phyloP scores from a whole-genome alignment of 2,797 vertebrate genomes.

The Sebastiscus tertius region DNA sequence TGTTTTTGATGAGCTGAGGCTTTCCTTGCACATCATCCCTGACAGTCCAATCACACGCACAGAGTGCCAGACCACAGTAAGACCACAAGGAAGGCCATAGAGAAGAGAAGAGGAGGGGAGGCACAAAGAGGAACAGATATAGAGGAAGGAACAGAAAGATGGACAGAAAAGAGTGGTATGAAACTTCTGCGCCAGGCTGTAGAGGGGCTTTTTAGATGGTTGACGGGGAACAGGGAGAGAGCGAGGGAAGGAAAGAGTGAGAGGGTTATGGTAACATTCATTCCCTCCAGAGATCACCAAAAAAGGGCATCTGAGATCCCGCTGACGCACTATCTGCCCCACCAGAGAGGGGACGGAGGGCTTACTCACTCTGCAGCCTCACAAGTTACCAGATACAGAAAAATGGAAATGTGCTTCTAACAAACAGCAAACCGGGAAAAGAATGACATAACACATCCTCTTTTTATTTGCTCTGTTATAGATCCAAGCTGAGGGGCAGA shows the following conservation, averaged over 20 bases:
- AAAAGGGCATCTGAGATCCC: conserved; percentile 81
- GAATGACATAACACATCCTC: conserved; percentile 38
- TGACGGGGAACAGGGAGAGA: conserved; percentile 35
- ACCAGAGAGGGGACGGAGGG: conserved; percentile 55
- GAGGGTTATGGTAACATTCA: conserved; percentile 71
- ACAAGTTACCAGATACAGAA: conserved; percentile 42
- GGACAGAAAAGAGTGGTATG: neutral
- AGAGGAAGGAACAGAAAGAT: neutral
- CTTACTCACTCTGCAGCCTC: conserved; percentile 47
- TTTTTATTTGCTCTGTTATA: conserved; percentile 14
- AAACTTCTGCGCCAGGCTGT: conserved; percentile 2
- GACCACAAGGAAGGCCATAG: conserved; percentile 50
- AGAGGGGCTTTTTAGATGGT: conserved; percentile 30
- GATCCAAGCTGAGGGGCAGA: conserved; percentile 8
- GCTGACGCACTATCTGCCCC: conserved; percentile 69
- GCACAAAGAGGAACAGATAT: conserved; percentile 28
- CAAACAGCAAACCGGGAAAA: conserved; percentile 27
- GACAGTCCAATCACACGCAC: conserved; percentile 70
- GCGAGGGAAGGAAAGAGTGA: conserved; percentile 1
- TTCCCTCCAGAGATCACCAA: conserved; percentile 80
- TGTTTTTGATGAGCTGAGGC: conserved; percentile 68
- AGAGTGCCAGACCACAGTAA: conserved; percentile 67
- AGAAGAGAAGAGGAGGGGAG: neutral
- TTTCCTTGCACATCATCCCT: conserved; percentile 70
- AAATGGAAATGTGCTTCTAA: conserved; percentile 37